Conservation (phyloP, 2,888 invertebrate species). For the Scaptomyza caliginosa region DNA sequence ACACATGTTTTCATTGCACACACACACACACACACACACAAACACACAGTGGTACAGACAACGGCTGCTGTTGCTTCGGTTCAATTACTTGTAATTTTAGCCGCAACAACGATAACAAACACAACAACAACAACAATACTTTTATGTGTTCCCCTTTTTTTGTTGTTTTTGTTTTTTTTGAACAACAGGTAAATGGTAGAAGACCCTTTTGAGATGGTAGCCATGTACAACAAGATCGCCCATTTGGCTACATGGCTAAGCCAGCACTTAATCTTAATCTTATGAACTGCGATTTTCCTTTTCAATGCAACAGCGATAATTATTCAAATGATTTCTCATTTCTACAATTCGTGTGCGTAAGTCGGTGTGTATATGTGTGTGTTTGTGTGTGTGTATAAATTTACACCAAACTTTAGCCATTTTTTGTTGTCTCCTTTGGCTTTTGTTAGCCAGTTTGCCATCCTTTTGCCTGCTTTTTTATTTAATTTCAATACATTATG, state of each 20-base stretch:
- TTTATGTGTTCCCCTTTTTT: constrained; percentile 38
- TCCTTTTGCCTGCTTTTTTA: constrained; percentile 13
- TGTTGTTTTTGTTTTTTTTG: constrained; percentile 32
- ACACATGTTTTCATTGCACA: constrained; percentile 51
- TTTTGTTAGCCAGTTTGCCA: too few species aligned
- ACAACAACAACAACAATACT: constrained; percentile 29
- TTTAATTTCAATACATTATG: constrained; percentile 49
- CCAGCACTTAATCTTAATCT: too few species aligned
- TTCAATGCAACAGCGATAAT: too few species aligned
- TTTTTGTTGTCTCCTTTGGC: constrained; percentile 16
- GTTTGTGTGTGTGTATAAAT: constrained; percentile 36
- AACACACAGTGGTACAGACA: not conserved
- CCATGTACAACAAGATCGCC: constrained; percentile 15
- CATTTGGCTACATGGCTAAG: not conserved
- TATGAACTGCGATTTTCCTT: too few species aligned
- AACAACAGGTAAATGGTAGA: constrained; percentile 47
- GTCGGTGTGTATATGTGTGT: not conserved
- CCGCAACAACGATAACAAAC: constrained; percentile 60
- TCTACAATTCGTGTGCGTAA: too few species aligned
- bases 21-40: constrained; percentile 7
- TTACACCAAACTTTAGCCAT: constrained; percentile 26
- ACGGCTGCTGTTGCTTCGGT: constrained; percentile 45
- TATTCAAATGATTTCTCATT: too few species aligned
- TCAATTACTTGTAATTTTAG: constrained; percentile 80
- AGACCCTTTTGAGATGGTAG: constrained; percentile 38